Evolutionary conservation across 2,888 invertebrate species (phyloP), one percentile per base, ranked within the genome.

Genomic region (Pristionchus entomophagus): DNA sequence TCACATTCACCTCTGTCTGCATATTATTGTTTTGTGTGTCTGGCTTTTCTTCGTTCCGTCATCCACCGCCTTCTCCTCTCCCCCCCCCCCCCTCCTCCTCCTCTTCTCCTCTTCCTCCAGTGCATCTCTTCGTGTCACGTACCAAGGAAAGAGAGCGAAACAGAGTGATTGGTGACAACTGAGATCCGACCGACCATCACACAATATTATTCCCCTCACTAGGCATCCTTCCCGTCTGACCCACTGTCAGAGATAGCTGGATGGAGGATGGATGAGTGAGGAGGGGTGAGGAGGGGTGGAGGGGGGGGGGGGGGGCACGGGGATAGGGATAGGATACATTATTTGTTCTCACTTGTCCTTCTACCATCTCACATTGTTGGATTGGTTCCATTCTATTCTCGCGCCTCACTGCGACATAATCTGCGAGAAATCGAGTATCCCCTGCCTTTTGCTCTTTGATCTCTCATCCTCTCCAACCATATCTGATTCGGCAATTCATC

Each of bases 271-370:
- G 29, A 77, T 35, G 26, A 17, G 12, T 29, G 45, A 77, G 17
- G 77, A 77, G 26, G 26, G 49, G 26, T 32, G 51, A 45, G 45
- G 29, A 14, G 65, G 32, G 12, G 29, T 19, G 51, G 12, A 32
- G 2, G 22, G 12, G 51, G 22, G 35, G 5, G 32, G 32, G n/a
- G 10, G 8, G 51, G 51, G 35, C 32, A 51, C 32, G 32, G 78
- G 26, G 78, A 78, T 78, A 78, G 78, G 78, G 78, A 80, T 49
- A 80, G 51, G 78, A 80, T 51, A 51, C 78, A 80, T 35, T 80
- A 80, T 80, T 80, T 80, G 78, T 80, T 80, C 78, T 80, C 78
- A 41, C 73, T 73, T 73, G 49, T 78, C 51, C 41, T 53, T 49
- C 49, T 78, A 51, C 78, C 78, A 78, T 32, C 51, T 32, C 32